These are phyloP conservation scores for Cacatua alba DNA, from an alignment of 2,113 vertebrate species.

Conservation along the genomic window DNA sequence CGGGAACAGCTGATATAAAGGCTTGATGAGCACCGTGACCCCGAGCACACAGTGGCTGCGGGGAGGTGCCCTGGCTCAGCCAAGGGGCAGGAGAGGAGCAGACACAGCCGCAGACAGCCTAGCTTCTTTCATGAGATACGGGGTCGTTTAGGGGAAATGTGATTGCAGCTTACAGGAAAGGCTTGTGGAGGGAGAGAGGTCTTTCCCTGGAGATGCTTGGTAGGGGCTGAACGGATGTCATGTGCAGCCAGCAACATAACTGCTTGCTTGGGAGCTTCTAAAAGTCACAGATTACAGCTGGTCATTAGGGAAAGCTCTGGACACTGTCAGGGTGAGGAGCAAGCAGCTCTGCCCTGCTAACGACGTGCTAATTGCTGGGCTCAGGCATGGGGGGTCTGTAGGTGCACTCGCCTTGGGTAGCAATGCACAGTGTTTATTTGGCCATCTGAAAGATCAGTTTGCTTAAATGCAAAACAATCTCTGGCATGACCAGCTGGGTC, in stretches of 20 bases:
- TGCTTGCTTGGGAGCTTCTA: neutral
- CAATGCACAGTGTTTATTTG: constrained; percentile 27
- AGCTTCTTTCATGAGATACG: neutral
- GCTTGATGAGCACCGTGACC: neutral
- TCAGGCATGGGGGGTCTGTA: accelerated
- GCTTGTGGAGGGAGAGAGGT: neutral
- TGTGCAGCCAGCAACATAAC: neutral
- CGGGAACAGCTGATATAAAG: neutral
- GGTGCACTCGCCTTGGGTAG: neutral
- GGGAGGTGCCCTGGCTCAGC: neutral
- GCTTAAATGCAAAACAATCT: neutral
- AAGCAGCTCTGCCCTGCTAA: neutral
- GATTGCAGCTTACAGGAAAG: neutral
- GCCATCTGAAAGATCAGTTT: constrained; percentile 29
- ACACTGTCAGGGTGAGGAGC: neutral
- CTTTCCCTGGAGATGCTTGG: neutral
- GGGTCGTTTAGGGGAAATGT: neutral
- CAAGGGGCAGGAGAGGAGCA: neutral
- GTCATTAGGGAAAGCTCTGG: neutral
- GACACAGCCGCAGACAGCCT: accelerated
- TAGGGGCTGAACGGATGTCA: neutral
- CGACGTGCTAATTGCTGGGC: neutral
- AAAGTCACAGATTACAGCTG: neutral
- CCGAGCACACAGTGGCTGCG: accelerated
- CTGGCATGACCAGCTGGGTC: neutral